Evolutionary conservation across 2,113 vertebrate genomes (phyloP).

Genomic region (Saguinus midas): DNA sequence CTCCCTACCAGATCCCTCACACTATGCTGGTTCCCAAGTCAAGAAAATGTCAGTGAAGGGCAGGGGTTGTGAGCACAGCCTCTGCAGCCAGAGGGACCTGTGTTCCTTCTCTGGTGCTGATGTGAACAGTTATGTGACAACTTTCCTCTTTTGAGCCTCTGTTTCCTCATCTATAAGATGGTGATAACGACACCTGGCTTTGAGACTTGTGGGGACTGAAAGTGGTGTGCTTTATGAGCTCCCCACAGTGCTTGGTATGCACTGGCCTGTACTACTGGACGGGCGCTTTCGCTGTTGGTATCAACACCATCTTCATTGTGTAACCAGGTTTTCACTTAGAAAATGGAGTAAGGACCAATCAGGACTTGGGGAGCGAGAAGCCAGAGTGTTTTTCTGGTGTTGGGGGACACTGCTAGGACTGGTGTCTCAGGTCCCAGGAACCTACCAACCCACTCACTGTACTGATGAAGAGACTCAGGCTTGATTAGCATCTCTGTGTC

Average conservation of each 20-base stretch:
- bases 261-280: background rate
- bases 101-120: background rate
- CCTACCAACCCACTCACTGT: background rate
- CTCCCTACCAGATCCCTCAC: background rate
- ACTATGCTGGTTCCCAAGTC: background rate
- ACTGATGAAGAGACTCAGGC: background rate
- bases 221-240: background rate
- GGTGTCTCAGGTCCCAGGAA: background rate
- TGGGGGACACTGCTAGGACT: background rate
- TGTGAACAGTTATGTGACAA: background rate
- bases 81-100: background rate
- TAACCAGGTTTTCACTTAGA: background rate
- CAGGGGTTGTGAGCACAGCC: fast-evolving
- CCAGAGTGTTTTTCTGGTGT: background rate
- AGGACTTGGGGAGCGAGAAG: background rate
- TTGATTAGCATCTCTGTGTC: background rate
- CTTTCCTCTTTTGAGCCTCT: background rate
- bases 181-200: background rate
- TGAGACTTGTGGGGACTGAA: background rate
- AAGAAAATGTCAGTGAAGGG: fast-evolving
- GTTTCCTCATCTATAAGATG: background rate
- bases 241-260: background rate
- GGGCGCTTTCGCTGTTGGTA: background rate
- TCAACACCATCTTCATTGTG: background rate
- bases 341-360: background rate